Evolutionary conservation across 1,140 invertebrate species (phyloP).

Genomic region (Procambarus virginalis): DNA sequence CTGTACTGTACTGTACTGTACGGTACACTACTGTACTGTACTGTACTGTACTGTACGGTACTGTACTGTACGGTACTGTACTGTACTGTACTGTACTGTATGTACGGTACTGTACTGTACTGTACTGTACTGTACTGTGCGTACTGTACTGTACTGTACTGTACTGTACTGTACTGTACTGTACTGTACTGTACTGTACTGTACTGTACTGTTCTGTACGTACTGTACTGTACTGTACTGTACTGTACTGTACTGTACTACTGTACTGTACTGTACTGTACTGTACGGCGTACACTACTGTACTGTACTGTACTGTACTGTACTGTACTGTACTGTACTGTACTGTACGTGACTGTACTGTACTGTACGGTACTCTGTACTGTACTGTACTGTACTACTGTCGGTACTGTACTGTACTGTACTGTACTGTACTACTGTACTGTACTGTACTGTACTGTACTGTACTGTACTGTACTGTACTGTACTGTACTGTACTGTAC

Average conservation of each 20-base stretch:
- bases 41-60: no score
- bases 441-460: conserved; percentile 8
- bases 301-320: conserved; percentile 6
- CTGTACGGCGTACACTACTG: not conserved
- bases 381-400: not conserved
- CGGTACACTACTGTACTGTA: no score
- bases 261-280: not conserved
- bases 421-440: not conserved
- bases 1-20: no score
- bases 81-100: no score
- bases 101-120: conserved; percentile 26
- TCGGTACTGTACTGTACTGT: not conserved
- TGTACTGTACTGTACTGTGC: not conserved
- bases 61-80: no score
- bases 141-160: conserved; percentile 6
- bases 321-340: conserved; percentile 8
- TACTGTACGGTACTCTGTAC: not conserved
- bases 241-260: not conserved
- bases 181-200: not conserved
- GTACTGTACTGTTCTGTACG: no score
- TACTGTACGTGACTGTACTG: conserved; percentile 2
- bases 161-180: not conserved
- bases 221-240: conserved; percentile 6
- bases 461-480: not conserved
- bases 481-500: not conserved